Evolutionary conservation across 1,140 invertebrate species (phyloP).

Genomic region (Nylanderia fulva): DNA sequence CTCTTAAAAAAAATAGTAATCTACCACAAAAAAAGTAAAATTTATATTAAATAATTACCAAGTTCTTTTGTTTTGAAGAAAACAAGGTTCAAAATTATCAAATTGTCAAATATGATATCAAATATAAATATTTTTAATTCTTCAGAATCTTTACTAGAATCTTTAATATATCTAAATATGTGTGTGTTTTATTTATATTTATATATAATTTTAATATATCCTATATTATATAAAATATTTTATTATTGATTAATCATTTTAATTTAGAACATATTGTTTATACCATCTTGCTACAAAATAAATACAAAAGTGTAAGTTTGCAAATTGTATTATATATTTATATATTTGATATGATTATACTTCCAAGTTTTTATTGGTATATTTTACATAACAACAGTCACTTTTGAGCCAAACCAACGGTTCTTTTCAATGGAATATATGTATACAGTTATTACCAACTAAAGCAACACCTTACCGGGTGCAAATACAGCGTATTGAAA

Average conservation of each 20-base stretch:
- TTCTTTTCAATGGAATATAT: not conserved
- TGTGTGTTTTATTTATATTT: not conserved
- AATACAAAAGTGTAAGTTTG: not conserved
- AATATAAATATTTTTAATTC: not conserved
- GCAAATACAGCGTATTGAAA: slow-evolving; percentile 11
- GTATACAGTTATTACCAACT: not conserved
- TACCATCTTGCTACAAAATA: not conserved
- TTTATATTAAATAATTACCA: slow-evolving; percentile 25
- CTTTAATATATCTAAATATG: not conserved
- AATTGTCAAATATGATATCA: not conserved
- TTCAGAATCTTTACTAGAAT: not conserved
- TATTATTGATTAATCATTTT: not conserved
- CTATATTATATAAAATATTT: not conserved
- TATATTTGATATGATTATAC: no score
- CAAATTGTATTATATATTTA: not conserved
- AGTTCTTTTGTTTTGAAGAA: slow-evolving; percentile 1
- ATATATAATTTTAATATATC: not conserved
- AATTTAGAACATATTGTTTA: not conserved
- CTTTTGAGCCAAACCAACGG: not conserved
- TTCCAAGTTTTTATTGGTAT: not conserved
- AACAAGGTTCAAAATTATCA: not conserved
- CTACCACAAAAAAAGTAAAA: not conserved
- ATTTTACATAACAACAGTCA: not conserved
- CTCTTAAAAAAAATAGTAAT: no score
- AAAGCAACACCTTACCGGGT: not conserved